phyloP scores from a whole-genome alignment of 2,888 invertebrate species.

The Corythucha ciliata region DNA sequence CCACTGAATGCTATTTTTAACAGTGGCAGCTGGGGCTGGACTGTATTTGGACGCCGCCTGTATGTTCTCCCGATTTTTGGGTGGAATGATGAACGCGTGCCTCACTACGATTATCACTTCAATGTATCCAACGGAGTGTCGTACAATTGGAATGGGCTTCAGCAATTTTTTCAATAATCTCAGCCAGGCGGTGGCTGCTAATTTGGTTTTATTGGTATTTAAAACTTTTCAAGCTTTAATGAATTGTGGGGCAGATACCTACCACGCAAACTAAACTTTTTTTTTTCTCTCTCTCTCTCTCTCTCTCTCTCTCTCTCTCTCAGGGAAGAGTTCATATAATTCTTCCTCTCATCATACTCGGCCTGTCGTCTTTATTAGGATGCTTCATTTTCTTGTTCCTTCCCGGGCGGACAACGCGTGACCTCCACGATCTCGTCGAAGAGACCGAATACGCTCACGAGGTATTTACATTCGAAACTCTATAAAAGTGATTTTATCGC shows the following conservation, averaged over 20 bases:
- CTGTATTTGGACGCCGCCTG: constrained; percentile 1
- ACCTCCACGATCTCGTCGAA: constrained; percentile 15
- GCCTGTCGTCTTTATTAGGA: constrained; percentile 11
- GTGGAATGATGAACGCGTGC: constrained; percentile 23
- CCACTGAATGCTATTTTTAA: neutral
- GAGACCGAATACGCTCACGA: constrained; percentile 15
- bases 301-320: neutral
- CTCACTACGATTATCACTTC: constrained; percentile 17
- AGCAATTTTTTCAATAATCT: constrained; percentile 20
- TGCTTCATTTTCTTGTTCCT: constrained; percentile 18
- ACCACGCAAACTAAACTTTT: neutral
- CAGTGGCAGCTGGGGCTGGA: neutral
- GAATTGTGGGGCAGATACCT: neutral
- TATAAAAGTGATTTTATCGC: too few relatives aligned
- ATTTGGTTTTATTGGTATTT: constrained; percentile 20
- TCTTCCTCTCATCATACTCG: constrained; percentile 19
- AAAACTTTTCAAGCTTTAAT: too few relatives aligned
- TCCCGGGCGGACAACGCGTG: constrained; percentile 13
- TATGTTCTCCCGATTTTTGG: constrained; percentile 22
- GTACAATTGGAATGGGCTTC: constrained; percentile 22
- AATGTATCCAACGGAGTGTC: constrained; percentile 24
- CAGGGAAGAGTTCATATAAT: neutral
- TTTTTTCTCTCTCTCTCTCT: neutral
- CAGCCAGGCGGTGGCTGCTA: constrained; percentile 18
- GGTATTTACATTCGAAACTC: too few relatives aligned